Evolutionary conservation across 2,113 vertebrate genomes (phyloP).

Genomic region (Oncorhynchus clarkii): DNA sequence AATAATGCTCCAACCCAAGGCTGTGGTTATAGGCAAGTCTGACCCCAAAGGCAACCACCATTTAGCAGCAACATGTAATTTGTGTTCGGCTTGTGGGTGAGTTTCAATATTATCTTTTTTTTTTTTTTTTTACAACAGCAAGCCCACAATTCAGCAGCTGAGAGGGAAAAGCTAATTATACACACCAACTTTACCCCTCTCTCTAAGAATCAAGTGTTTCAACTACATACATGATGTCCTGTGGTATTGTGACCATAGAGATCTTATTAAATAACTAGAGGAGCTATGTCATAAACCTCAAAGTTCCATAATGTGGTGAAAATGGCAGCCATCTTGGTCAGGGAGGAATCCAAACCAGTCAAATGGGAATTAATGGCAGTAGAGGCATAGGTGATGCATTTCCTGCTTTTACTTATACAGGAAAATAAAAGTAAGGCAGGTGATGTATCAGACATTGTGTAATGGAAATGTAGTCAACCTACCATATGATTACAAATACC

Average conservation of each 20-base stretch:
- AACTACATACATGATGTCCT: neutral
- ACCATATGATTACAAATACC: no score
- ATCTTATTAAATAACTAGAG: no score
- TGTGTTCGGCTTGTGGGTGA: constrained; percentile 4
- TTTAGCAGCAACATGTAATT: constrained; percentile 9
- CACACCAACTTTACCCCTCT: neutral
- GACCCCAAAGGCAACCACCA: neutral
- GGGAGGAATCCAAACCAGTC: no score
- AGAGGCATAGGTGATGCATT: no score
- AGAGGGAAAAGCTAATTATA: neutral
- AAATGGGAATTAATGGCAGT: no score
- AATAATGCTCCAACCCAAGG: neutral
- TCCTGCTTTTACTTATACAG: no score
- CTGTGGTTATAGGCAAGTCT: neutral
- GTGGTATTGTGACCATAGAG: neutral
- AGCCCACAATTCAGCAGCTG: neutral
- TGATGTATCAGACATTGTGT: no score
- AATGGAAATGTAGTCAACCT: no score
- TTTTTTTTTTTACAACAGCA: constrained; percentile 4
- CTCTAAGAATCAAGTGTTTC: neutral
- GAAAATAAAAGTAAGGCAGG: no score
- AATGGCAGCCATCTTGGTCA: no score
- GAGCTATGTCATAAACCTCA: no score
- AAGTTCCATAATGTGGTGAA: no score
- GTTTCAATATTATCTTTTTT: neutral